A percentile compares a stretch with the other conserved stretches of the same genome.
phyloP scores from a whole-genome alignment of 2,113 vertebrate species.

The Dicaeum eximium region DNA sequence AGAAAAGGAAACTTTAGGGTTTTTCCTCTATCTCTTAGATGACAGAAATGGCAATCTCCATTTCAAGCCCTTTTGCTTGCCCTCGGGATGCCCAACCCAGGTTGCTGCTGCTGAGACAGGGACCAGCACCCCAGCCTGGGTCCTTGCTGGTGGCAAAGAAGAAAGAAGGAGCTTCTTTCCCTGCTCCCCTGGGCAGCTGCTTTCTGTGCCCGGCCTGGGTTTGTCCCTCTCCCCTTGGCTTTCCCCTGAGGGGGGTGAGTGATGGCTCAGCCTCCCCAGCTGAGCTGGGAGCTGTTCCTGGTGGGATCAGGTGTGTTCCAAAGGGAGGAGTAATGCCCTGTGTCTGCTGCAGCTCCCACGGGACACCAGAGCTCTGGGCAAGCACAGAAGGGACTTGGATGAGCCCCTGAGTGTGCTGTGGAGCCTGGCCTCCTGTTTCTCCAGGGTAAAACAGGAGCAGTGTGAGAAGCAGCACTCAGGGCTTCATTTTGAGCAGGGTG shows the following conservation, averaged over 20 bases:
- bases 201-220: not conserved
- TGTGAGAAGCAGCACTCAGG: not conserved
- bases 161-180: not conserved
- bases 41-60: not conserved
- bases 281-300: not conserved
- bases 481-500: not conserved
- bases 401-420: rapidly evolving
- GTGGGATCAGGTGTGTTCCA: not conserved
- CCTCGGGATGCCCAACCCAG: not conserved
- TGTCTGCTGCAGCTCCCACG: not conserved
- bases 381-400: not conserved
- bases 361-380: not conserved
- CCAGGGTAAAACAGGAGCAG: not conserved
- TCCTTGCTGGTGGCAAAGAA: too few species aligned
- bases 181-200: not conserved
- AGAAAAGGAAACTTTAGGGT: not conserved
- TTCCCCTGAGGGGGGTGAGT: not conserved
- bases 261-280: not conserved
- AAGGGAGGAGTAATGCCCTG: not conserved
- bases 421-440: not conserved
- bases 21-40: not conserved
- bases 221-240: not conserved
- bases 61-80: not conserved
- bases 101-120: not conserved
- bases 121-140: not conserved